Percentiles rank a stretch among this genome's conserved stretches.
Evolutionary conservation across 2,888 invertebrate genomes (phyloP).

Genomic region (Orthosia gracilis): DNA sequence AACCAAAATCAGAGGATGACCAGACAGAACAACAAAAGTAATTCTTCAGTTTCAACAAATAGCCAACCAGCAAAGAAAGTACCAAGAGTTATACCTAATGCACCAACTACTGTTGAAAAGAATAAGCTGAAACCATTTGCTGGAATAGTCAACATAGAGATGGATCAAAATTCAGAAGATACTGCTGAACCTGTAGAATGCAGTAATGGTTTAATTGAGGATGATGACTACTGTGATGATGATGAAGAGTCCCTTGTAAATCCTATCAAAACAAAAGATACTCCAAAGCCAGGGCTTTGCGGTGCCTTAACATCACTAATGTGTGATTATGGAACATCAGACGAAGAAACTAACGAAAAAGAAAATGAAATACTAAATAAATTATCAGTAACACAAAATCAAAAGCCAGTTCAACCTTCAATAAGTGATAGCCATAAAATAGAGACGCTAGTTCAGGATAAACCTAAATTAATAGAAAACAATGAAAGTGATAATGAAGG

Average conservation of each 20-base stretch:
- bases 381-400: not conserved
- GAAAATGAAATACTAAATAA: constrained; percentile 29
- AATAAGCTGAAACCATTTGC: constrained; percentile 86
- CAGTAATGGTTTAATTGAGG: constrained; percentile 79
- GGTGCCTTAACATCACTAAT: constrained; percentile 91
- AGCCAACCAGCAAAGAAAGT: constrained; percentile 61
- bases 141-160: constrained; percentile 84
- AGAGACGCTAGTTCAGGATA: constrained; percentile 9
- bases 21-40: constrained; percentile 47
- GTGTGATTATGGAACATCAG: constrained; percentile 91
- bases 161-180: constrained; percentile 71
- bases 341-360: constrained; percentile 75
- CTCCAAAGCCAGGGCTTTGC: constrained; percentile 80
- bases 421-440: not conserved
- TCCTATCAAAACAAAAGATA: constrained; percentile 20
- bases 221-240: no score
- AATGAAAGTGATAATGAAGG: constrained; percentile 57
- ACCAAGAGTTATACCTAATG: constrained; percentile 67
- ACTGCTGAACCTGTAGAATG: constrained; percentile 48
- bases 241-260: constrained; percentile 63
- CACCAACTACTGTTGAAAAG: constrained; percentile 69
- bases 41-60: constrained; percentile 24
- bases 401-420: constrained; percentile 2
- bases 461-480: constrained; percentile 50
- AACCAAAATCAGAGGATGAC: constrained; percentile 42